Evolutionary conservation across 2,113 vertebrate genomes (phyloP).

Genomic region (Cyrtonyx montezumae): DNA sequence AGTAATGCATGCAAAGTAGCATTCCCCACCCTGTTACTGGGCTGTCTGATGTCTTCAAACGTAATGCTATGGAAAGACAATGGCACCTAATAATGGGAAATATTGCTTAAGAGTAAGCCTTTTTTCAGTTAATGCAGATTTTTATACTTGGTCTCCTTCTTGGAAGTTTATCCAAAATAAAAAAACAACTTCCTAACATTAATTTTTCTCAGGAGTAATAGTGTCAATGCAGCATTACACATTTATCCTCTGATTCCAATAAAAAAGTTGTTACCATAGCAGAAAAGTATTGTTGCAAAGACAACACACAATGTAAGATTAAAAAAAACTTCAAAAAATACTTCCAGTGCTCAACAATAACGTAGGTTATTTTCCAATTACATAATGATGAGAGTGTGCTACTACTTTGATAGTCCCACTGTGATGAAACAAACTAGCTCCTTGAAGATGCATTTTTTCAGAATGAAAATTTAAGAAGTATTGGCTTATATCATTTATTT

Average conservation of each 20-base stretch:
- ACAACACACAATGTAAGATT: conserved; percentile 8
- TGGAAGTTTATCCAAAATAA: conserved; percentile 40
- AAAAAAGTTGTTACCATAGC: conserved; percentile 61
- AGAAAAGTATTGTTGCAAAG: conserved; percentile 56
- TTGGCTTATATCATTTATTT: neutral
- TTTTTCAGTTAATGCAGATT: conserved; percentile 11
- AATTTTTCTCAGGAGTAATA: conserved; percentile 48
- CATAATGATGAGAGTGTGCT: neutral
- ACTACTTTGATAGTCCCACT: neutral
- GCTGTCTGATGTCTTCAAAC: neutral
- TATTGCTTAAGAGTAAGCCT: neutral
- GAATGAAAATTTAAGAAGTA: neutral
- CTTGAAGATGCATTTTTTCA: neutral
- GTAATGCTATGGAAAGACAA: neutral
- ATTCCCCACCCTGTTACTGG: conserved; percentile 23
- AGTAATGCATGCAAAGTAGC: conserved; percentile 19
- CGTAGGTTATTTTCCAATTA: neutral
- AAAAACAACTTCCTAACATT: neutral
- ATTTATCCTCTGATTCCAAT: conserved; percentile 39
- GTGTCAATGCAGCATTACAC: conserved; percentile 15
- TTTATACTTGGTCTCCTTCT: conserved; percentile 48
- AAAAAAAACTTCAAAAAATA: neutral
- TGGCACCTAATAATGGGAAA: conserved; percentile 19
- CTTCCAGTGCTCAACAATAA: neutral
- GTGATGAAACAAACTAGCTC: neutral